Base-by-base conservation (phyloP, 2,888 invertebrate genomes). In the Lamellibrachia columna region DNA sequence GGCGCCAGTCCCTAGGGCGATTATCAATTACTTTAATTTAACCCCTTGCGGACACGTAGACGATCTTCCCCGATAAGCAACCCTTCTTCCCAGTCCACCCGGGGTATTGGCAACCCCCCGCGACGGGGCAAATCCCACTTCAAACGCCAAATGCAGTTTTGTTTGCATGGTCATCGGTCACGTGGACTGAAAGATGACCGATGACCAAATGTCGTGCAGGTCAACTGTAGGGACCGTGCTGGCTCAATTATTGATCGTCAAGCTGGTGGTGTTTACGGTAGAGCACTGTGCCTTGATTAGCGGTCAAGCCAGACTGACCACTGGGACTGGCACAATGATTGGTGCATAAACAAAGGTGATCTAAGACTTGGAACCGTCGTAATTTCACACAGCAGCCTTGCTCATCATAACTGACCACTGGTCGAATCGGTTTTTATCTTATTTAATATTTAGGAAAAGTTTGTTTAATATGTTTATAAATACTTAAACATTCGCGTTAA, bases 211-310 rank as follows among this genome's bases (percentile, higher is more conserved):
- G 22, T 75, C 75, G 75, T 75, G 75, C 75, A 22, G 75, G 75
- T 75, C 75, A 75, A 75, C 75, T 22, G 75, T 22, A 22, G 75
- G 75, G n/a, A 75, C 75, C 75, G 75, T 15, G 15, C 75, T 22
- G 75, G 75, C 75, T 75, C 75, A 75, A 75, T 75, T 75, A 75
- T 75, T 75, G 75, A 75, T 75, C 22, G 75, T 75, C 75, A 75
- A 75, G 75, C 75, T 75, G 75, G 75, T 15, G 22, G 75, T 75
- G 75, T 75, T 75, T 75, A 75, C 75, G 75, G 75, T 75, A 75
- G 75, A 75, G 75, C 75, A 75, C 75, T n/a, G 75, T 22, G 75
- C 75, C 75, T 75, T 75, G 75, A 75, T 75, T 75, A 75, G 75
- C 75, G 75, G 75, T 75, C 75, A 75, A 75, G 75, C 15, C 75